phyloP scores from a whole-genome alignment of 2,797 vertebrate species.

The Gephyroberyx darwinii region DNA sequence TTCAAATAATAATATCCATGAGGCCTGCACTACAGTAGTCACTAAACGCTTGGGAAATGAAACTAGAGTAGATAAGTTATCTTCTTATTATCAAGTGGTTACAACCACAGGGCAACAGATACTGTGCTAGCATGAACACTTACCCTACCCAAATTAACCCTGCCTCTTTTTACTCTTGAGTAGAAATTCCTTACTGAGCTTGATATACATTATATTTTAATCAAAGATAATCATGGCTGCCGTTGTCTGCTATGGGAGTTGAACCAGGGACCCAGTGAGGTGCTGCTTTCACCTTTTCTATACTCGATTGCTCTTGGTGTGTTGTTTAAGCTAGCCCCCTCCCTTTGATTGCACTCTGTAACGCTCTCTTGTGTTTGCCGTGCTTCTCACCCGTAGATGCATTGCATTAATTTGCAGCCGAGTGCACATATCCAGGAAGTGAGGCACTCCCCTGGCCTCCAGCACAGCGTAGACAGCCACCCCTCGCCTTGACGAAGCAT shows the following conservation, averaged over 20 bases:
- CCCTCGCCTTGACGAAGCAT: slow-evolving; percentile 85
- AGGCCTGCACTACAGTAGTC: neutral
- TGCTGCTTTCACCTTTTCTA: neutral
- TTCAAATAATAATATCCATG: neutral
- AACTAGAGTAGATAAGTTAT: too few species aligned
- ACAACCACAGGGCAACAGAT: neutral
- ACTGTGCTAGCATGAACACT: neutral
- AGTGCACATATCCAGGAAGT: slow-evolving; percentile 93
- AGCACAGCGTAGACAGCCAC: slow-evolving; percentile 92
- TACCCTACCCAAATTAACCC: too few species aligned
- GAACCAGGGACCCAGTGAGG: slow-evolving; percentile 2
- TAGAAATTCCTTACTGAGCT: too few species aligned
- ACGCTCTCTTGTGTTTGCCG: neutral
- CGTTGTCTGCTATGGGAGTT: neutral
- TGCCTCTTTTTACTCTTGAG: neutral
- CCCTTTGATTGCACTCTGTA: neutral
- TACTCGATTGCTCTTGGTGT: slow-evolving; percentile 3
- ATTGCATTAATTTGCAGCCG: slow-evolving; percentile 85
- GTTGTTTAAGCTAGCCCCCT: neutral
- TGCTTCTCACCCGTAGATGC: slow-evolving; percentile 86
- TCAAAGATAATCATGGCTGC: neutral
- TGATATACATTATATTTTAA: neutral
- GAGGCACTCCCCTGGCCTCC: slow-evolving; percentile 84
- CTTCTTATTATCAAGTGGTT: too few species aligned
- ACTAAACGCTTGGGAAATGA: too few species aligned